Percentiles rank a stretch among this genome's conserved stretches.
Conservation (phyloP, 2,797 vertebrate species). For the Galagoides demidoff region DNA sequence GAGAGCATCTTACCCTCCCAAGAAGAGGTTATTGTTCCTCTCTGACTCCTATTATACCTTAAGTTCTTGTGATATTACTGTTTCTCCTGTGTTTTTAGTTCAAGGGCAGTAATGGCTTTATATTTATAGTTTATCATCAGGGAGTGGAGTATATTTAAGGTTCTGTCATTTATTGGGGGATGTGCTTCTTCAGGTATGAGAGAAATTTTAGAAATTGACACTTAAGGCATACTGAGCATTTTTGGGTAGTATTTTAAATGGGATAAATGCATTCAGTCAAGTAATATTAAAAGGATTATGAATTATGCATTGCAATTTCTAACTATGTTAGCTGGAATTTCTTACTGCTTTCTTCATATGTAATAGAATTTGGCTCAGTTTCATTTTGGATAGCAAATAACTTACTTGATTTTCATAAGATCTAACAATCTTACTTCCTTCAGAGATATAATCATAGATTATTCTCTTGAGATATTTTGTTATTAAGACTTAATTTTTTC, state of each 20-base stretch:
- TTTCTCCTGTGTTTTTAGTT: neutral
- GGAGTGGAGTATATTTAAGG: neutral
- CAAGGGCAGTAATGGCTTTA: neutral
- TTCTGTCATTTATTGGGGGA: neutral
- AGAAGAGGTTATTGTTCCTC: neutral
- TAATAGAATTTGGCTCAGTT: constrained; percentile 45
- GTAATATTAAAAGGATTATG: constrained; percentile 46
- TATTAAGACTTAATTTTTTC: constrained; percentile 64
- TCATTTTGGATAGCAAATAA: constrained; percentile 58
- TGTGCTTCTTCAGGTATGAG: constrained; percentile 40
- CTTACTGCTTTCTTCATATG: constrained; percentile 47
- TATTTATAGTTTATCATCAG: constrained; percentile 34
- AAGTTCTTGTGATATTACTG: neutral
- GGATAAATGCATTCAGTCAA: constrained; percentile 37
- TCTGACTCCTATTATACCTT: neutral
- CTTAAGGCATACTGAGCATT: neutral
- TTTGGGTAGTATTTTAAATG: constrained; percentile 46
- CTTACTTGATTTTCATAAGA: constrained; percentile 61
- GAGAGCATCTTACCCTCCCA: neutral
- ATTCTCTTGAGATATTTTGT: constrained; percentile 48
- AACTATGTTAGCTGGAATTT: constrained; percentile 21
- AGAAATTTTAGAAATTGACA: neutral
- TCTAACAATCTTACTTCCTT: constrained; percentile 52
- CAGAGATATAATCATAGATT: constrained; percentile 58
- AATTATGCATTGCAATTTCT: constrained; percentile 33